These are phyloP conservation scores for Pluvialis apricaria DNA, from an alignment of 2,113 vertebrate species.

Conservation along the genomic window DNA sequence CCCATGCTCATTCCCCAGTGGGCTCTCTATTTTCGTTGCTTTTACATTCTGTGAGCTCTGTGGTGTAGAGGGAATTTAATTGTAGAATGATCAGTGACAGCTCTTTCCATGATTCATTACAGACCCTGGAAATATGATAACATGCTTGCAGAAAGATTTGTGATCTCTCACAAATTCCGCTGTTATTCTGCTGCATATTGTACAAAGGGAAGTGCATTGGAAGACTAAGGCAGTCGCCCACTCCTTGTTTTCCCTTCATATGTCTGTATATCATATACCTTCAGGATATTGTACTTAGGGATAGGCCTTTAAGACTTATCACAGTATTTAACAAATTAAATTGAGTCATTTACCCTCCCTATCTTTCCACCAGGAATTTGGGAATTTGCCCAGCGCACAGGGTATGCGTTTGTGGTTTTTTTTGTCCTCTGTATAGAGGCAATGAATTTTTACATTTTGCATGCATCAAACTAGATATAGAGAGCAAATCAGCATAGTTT, in stretches of 20 bases:
- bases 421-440: neutral
- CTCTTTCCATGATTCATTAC: neutral
- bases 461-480: neutral
- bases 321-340: neutral
- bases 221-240: neutral
- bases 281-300: neutral
- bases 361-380: neutral
- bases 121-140: neutral
- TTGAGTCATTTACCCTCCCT: neutral
- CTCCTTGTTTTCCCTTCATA: neutral
- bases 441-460: neutral
- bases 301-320: neutral
- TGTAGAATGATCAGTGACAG: neutral
- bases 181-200: neutral
- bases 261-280: neutral
- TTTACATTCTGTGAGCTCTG: neutral
- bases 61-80: neutral
- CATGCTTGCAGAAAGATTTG: neutral
- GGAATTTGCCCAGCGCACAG: neutral
- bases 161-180: neutral
- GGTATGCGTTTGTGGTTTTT: neutral
- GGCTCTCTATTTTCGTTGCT: neutral
- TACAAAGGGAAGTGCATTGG: neutral
- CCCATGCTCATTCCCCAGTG: accelerated
- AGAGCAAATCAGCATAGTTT: neutral